These are phyloP conservation scores for Hyperoplus immaculatus DNA, from an alignment of 2,797 vertebrate genomes.

Conservation along the genomic window DNA sequence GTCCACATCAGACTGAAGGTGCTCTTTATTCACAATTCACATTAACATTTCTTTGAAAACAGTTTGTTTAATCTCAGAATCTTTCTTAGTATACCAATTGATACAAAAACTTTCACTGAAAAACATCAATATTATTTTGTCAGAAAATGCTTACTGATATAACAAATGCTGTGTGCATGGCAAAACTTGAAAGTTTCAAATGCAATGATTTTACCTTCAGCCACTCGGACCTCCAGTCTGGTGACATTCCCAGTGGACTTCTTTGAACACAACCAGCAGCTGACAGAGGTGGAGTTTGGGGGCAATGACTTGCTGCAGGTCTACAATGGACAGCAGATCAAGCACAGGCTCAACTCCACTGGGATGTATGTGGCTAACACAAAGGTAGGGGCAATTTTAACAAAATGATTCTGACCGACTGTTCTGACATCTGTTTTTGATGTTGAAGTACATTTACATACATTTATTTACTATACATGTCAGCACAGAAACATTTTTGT, in stretches of 20 bases:
- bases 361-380: conserved; percentile 99
- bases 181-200: conserved; percentile 12
- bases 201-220: conserved; percentile 76
- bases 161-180: background rate
- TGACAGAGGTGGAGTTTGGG: conserved; percentile 98
- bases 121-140: background rate
- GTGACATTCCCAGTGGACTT: conserved; percentile 99
- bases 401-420: background rate
- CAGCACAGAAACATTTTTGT: too few relatives aligned
- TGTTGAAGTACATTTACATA: too few relatives aligned
- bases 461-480: too few relatives aligned
- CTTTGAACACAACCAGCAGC: conserved; percentile 99
- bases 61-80: too few relatives aligned
- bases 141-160: background rate
- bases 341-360: conserved; percentile 97
- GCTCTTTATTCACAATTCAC: background rate
- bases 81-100: background rate
- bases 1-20: background rate
- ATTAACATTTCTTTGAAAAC: too few relatives aligned
- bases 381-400: conserved; percentile 86
- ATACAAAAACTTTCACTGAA: background rate
- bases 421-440: too few relatives aligned
- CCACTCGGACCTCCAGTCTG: conserved; percentile 94
- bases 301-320: conserved; percentile 98
- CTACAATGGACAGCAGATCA: conserved; percentile 99